Percentiles rank a stretch among this genome's conserved stretches.
Evolutionary conservation across 2,113 vertebrate genomes (phyloP).

Genomic region (Taxidea taxus): DNA sequence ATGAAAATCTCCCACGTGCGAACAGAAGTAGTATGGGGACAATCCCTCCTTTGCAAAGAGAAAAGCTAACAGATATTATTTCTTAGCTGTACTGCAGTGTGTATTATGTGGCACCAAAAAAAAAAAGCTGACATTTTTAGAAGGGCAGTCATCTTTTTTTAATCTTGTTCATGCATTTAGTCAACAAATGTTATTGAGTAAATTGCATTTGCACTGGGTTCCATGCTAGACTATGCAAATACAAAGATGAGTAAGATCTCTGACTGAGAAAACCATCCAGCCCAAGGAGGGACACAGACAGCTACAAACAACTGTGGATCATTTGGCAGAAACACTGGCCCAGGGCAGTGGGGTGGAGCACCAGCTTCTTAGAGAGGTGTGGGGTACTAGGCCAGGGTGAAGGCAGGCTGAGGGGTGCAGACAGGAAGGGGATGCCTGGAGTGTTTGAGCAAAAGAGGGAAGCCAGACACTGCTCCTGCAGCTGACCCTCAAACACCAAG

Average conservation of each 20-base stretch:
- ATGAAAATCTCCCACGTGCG: not conserved
- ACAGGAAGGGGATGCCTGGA: not conserved
- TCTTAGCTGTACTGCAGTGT: not conserved
- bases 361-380: not conserved
- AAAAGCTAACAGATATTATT: not conserved
- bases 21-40: not conserved
- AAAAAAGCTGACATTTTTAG: constrained; percentile 15
- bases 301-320: not conserved
- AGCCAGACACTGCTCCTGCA: not conserved
- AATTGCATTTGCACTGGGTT: not conserved
- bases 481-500: not conserved
- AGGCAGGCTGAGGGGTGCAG: not conserved
- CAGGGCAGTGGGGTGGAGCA: rapidly evolving
- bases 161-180: not conserved
- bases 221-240: not conserved
- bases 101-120: not conserved
- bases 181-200: constrained; percentile 11
- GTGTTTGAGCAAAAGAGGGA: not conserved
- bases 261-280: not conserved
- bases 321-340: not conserved
- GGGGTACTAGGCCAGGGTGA: not conserved
- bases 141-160: not conserved
- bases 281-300: not conserved
- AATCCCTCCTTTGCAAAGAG: not conserved
- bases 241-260: not conserved